Conservation (phyloP, 2,888 invertebrate genomes). For the Aelia acuminata region DNA sequence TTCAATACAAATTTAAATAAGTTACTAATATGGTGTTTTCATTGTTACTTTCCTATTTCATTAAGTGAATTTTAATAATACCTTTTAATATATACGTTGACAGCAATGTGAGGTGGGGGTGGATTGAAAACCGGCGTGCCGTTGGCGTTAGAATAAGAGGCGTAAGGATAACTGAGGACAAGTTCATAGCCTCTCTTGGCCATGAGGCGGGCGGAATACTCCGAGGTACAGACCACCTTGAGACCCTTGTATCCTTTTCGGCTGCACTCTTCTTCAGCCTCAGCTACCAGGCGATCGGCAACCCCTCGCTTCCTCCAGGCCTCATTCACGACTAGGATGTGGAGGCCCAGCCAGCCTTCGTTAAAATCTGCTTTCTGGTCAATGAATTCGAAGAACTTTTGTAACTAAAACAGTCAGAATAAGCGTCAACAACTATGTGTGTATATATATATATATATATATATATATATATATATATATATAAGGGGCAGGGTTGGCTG, state of each 20-base stretch:
- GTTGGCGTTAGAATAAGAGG: slow-evolving; percentile 55
- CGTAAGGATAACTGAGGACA: slow-evolving; percentile 53
- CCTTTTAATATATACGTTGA: slow-evolving; percentile 57
- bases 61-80: too few species aligned
- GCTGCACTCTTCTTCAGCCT: slow-evolving; percentile 51
- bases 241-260: slow-evolving; percentile 55
- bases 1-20: too few species aligned
- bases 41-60: too few species aligned
- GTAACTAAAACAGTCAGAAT: slow-evolving; percentile 53
- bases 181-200: slow-evolving; percentile 52
- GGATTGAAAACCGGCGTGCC: slow-evolving; percentile 56
- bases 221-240: slow-evolving; percentile 60
- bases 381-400: slow-evolving; percentile 58
- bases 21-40: too few species aligned
- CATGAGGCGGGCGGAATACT: slow-evolving; percentile 57
- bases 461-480: too few species aligned
- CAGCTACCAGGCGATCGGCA: slow-evolving; percentile 52
- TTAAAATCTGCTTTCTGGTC: slow-evolving; percentile 27
- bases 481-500: too few species aligned
- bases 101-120: slow-evolving; percentile 58
- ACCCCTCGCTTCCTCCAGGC: slow-evolving; percentile 59
- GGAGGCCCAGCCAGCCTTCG: slow-evolving; percentile 57
- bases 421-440: neutral
- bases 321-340: slow-evolving; percentile 57
- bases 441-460: too few species aligned